phyloP scores from a whole-genome alignment of 2,113 vertebrate species.

The Neofelis nebulosa region DNA sequence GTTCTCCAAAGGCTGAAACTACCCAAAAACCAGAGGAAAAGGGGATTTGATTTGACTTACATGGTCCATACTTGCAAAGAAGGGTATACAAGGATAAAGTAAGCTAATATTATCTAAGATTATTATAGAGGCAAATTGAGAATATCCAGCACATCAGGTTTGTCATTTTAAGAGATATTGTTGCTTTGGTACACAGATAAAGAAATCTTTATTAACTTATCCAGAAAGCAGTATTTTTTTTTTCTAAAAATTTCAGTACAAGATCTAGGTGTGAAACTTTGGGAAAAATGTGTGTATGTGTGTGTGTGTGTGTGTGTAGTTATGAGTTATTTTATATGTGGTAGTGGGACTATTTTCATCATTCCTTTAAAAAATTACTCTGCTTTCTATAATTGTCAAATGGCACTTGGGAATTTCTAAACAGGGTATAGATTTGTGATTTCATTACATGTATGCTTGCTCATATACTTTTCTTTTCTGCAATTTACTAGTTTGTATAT shows the following conservation, averaged over 20 bases:
- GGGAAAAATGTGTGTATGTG: neutral
- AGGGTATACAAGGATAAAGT: neutral
- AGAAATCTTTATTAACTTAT: neutral
- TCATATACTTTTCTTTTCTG: neutral
- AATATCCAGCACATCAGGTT: neutral
- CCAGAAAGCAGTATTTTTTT: neutral
- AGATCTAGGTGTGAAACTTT: neutral
- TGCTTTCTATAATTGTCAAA: neutral
- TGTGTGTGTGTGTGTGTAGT: neutral
- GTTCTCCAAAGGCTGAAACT: neutral
- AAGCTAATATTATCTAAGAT: neutral
- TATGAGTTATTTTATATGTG: neutral
- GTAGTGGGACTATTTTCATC: neutral
- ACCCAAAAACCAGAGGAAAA: neutral
- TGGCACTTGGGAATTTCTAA: neutral
- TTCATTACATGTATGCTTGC: neutral
- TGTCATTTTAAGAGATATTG: neutral
- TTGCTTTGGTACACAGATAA: neutral
- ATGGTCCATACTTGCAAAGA: neutral
- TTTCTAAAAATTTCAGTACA: neutral
- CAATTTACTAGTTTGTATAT: neutral
- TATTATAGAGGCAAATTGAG: neutral
- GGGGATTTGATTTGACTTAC: accelerated
- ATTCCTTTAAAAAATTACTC: neutral
- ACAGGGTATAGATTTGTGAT: neutral